A percentile compares a stretch with the other conserved stretches of the same genome.
Conservation (phyloP, 2,797 vertebrate genomes). For the Podarcis lilfordi region DNA sequence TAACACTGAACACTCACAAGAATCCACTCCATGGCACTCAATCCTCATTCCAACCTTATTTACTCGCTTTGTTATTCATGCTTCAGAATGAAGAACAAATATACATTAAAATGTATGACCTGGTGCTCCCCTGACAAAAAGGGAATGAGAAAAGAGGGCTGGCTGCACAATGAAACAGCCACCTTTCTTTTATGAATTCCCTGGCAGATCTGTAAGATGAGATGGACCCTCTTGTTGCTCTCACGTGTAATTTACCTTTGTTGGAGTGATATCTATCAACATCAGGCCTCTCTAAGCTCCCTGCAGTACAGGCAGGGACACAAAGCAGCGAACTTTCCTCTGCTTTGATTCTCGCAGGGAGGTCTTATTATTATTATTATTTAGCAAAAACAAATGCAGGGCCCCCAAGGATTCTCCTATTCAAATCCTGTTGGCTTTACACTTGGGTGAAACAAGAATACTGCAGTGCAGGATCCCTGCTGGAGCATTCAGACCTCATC, state of each 20-base stretch:
- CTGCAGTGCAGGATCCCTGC: not conserved
- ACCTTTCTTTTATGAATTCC: conserved; percentile 28
- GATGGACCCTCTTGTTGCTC: conserved; percentile 1
- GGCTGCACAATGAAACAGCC: conserved; percentile 7
- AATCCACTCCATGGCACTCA: not conserved
- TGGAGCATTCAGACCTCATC: not conserved
- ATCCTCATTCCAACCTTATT: conserved; percentile 19
- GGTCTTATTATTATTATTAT: not conserved
- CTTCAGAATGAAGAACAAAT: conserved; percentile 14
- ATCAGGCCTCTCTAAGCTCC: not conserved
- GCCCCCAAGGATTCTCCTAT: not conserved
- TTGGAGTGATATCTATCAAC: not conserved
- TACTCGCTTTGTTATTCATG: conserved; percentile 18
- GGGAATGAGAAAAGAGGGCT: not conserved
- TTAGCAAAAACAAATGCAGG: not conserved
- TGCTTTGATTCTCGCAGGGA: not conserved
- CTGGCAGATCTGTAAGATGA: conserved; percentile 9
- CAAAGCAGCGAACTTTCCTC: not conserved
- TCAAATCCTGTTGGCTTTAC: not conserved
- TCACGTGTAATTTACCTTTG: not conserved
- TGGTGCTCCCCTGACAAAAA: conserved; percentile 14
- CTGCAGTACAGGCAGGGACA: not conserved
- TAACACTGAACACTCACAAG: not conserved
- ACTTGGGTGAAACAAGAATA: not conserved
- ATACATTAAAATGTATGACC: conserved; percentile 41